phyloP scores from a whole-genome alignment of 2,113 vertebrate genomes.

The Poeciliopsis prolifica region DNA sequence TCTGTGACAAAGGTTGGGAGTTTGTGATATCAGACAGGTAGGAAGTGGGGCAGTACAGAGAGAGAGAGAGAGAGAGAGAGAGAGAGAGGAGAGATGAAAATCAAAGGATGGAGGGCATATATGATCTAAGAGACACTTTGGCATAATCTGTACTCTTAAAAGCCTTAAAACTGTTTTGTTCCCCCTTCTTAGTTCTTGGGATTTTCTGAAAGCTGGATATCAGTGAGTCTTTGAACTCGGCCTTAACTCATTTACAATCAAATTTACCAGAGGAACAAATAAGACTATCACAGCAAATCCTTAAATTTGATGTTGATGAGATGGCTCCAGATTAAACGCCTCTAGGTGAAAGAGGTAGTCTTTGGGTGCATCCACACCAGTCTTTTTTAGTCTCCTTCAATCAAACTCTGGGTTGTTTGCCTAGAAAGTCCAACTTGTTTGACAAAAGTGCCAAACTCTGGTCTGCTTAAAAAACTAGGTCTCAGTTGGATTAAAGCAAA shows the following conservation, averaged over 20 bases:
- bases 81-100: neutral
- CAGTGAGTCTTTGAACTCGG: no score
- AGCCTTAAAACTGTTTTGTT: neutral
- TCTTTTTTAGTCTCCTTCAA: no score
- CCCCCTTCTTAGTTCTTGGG: neutral
- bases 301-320: neutral
- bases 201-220: neutral
- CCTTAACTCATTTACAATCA: neutral
- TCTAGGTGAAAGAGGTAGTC: constrained; percentile 16
- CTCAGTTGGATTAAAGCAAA: no score
- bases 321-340: neutral
- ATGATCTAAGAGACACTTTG: neutral
- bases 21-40: neutral
- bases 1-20: constrained; percentile 3
- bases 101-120: neutral
- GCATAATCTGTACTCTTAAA: neutral
- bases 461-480: no score
- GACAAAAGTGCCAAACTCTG: no score
- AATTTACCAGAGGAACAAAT: neutral
- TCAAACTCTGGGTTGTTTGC: no score
- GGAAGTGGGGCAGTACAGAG: neutral
- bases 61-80: no score
- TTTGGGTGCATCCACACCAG: no score
- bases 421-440: no score
- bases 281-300: neutral